These are phyloP conservation scores for Sylvilagus floridanus DNA, from an alignment of 2,797 vertebrate species.

Conservation along the genomic window DNA sequence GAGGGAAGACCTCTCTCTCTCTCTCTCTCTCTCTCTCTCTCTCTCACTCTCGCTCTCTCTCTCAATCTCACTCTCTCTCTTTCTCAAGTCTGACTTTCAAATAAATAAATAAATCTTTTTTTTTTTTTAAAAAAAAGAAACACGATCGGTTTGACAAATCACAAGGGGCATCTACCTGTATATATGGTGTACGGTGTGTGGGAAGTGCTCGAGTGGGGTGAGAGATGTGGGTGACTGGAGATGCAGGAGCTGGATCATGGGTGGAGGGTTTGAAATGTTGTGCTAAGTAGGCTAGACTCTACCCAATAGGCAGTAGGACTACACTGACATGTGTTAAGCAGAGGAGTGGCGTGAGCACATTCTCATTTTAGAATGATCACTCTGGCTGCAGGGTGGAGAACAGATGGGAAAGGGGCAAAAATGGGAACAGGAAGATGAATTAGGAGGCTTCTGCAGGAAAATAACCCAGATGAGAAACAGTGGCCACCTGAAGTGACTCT, in stretches of 20 bases:
- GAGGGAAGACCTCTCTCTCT: no score
- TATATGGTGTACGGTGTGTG: not conserved
- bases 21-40: no score
- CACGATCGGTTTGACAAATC: not conserved
- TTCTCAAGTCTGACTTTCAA: no score
- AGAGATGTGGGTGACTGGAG: not conserved
- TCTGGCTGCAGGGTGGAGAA: not conserved
- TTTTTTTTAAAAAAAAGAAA: not conserved
- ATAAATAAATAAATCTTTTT: no score
- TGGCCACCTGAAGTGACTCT: not conserved
- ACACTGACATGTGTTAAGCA: not conserved
- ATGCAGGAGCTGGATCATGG: not conserved
- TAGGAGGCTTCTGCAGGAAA: not conserved
- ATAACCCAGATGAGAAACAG: slow-evolving; percentile 1
- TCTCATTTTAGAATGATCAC: slow-evolving; percentile 10
- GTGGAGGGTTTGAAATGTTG: not conserved
- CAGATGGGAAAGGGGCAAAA: not conserved
- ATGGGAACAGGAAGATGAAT: not conserved
- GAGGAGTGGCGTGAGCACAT: not conserved
- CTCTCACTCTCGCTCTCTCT: no score
- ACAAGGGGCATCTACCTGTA: slow-evolving; percentile 20
- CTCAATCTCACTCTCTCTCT: no score
- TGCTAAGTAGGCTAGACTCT: not conserved
- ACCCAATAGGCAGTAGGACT: not conserved
- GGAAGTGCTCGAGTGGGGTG: not conserved